Evolutionary conservation across 2,888 invertebrate genomes (phyloP).

Genomic region (Phaonia tiefii): DNA sequence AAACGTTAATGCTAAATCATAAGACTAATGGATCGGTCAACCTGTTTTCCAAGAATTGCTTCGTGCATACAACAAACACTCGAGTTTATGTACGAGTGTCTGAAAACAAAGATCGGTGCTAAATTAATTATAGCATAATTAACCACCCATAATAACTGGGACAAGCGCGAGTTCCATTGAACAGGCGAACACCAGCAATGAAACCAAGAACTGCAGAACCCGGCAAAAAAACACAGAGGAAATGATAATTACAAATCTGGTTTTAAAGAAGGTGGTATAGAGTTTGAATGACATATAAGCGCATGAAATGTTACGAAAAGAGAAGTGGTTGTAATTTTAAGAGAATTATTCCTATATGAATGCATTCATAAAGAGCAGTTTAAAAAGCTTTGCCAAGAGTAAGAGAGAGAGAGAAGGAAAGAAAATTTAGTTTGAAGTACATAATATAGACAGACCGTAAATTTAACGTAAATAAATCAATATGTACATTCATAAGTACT

Average conservation of each 20-base stretch:
- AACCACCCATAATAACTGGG: conserved; percentile 52
- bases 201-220: conserved; percentile 39
- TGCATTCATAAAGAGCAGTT: neutral
- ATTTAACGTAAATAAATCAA: too few relatives aligned
- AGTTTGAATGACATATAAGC: neutral
- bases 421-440: neutral
- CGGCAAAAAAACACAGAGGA: conserved; percentile 18
- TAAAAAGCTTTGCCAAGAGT: neutral
- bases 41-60: conserved; percentile 44
- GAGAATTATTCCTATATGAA: conserved; percentile 5
- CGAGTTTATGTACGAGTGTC: conserved; percentile 1
- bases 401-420: neutral
- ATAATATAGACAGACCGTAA: too few relatives aligned
- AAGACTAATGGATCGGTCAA: too few relatives aligned
- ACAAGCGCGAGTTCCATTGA: conserved; percentile 35
- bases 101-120: conserved; percentile 19
- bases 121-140: conserved; percentile 59
- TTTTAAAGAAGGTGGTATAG: conserved; percentile 1
- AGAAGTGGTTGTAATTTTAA: neutral
- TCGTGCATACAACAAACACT: neutral
- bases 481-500: too few relatives aligned
- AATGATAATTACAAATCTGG: conserved; percentile 2
- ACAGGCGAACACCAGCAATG: conserved; percentile 1
- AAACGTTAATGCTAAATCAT: too few relatives aligned
- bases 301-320: neutral